These are phyloP conservation scores for Smithornis capensis DNA, from an alignment of 2,113 vertebrate species.

Conservation along the genomic window DNA sequence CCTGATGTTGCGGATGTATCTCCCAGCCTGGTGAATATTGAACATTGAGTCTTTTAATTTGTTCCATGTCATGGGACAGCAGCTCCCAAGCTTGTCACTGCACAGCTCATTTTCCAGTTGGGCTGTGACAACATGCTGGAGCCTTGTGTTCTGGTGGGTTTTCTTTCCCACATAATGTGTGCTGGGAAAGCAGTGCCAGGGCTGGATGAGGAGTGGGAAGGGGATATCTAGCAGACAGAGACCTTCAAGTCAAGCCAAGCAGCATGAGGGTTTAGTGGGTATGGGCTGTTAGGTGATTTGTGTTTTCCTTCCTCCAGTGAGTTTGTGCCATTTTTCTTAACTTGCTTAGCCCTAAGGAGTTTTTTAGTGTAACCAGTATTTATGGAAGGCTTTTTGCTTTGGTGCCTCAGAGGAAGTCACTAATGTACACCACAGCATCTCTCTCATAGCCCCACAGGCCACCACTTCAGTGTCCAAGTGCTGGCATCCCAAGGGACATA, in stretches of 20 bases:
- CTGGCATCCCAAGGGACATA: rapidly evolving
- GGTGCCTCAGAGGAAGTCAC: not conserved
- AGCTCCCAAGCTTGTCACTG: not conserved
- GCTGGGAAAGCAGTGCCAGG: not conserved
- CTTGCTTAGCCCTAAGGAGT: not conserved
- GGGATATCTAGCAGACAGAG: not conserved
- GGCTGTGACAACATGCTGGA: not conserved
- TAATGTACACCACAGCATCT: rapidly evolving
- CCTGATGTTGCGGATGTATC: not conserved
- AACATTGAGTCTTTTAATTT: rapidly evolving
- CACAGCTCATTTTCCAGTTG: rapidly evolving
- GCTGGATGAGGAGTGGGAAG: not conserved
- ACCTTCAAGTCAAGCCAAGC: not conserved
- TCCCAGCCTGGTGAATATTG: not conserved
- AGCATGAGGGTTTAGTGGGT: not conserved
- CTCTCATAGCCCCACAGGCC: not conserved
- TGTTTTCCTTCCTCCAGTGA: not conserved
- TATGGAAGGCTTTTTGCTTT: not conserved
- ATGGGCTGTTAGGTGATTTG: not conserved
- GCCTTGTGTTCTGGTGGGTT: not conserved
- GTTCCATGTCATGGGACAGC: not conserved
- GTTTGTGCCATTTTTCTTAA: not conserved
- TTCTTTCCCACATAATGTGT: not conserved
- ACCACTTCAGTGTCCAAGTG: rapidly evolving
- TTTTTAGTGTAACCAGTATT: not conserved